These are phyloP conservation scores for Drosophila villosipedis DNA, from an alignment of 2,888 invertebrate genomes.

Conservation along the genomic window DNA sequence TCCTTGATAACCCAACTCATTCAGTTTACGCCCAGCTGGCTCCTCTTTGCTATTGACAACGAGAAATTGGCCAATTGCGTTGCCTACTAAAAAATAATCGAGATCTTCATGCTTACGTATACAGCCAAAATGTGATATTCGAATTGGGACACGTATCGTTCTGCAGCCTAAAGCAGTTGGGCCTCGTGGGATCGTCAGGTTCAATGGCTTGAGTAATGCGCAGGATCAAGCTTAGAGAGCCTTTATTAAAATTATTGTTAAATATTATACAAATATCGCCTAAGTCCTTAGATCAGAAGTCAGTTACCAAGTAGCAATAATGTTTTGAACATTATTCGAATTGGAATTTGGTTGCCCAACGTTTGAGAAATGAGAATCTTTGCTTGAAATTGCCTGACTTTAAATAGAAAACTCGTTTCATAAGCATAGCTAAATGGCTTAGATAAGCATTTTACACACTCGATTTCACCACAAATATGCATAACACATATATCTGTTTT, in stretches of 20 bases:
- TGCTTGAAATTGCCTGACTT: background rate
- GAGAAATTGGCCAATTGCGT: background rate
- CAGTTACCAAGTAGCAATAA: slow-evolving; percentile 22
- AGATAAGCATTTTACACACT: background rate
- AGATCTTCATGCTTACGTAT: slow-evolving; percentile 86
- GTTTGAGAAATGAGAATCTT: background rate
- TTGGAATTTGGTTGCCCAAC: background rate
- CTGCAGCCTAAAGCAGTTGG: slow-evolving; percentile 21
- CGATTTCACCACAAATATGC: background rate
- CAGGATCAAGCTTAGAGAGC: slow-evolving; percentile 3
- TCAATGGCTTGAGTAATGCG: background rate
- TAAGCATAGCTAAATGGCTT: background rate
- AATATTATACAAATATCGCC: background rate
- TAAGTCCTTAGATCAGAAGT: background rate
- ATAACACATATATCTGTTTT: background rate
- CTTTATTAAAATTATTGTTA: background rate
- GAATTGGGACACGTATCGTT: slow-evolving; percentile 86
- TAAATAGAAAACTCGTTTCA: background rate
- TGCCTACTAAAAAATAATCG: slow-evolving; percentile 7
- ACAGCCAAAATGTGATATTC: slow-evolving; percentile 88
- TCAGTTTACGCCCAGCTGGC: slow-evolving; percentile 85
- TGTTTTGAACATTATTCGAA: slow-evolving; percentile 6
- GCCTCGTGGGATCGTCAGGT: background rate
- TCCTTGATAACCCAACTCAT: background rate
- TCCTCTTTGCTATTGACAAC: slow-evolving; percentile 29